Evolutionary conservation across 2,888 invertebrate species (phyloP), one percentile per base, ranked within the genome.

Genomic region (Drosophila affinis): DNA sequence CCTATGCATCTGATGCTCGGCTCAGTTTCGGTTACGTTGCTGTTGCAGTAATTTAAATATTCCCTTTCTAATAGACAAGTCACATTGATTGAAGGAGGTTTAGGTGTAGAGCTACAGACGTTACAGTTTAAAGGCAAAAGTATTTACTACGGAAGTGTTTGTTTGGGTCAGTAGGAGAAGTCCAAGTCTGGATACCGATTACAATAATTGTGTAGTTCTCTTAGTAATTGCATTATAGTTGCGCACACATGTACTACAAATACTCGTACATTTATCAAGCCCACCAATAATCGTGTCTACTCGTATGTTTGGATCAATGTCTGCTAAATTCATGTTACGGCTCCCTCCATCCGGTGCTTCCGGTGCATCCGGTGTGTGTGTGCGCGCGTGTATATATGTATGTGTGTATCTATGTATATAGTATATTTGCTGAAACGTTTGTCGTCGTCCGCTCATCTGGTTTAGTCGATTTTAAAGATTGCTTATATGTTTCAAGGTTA

Each of bases 11-110:
- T 82, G 77, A 83, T 83, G 87, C 86, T 73, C 44, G 39, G 39
- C 39, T 39, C 39, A 39, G 39, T n/a, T 39, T 39, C n/a, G 27
- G 51, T 53, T 55, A 60, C 59, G n/a, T 53, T 59, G 34, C 32
- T 44, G 46, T 53, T 59, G 34, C 32, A 29, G 34, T 55, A 45
- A 55, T 55, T 55, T 49, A 34, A 54, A 32, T 34, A 27, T 34
- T 54, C 32, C 49, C 47, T 48, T 76, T 76, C 80, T 78, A 89
- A 86, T 86, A 89, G 89, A 86, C 86, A 86, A 86, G 86, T 86
- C 86, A 86, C 89, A 89, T 86, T 89, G 83, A 87, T 85, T 80
- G 76, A 89, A 86, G 88, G 88, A 89, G 86, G 89, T 86, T 86
- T 67, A 72, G 54, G 65, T 80, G 18, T 75, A 58, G 72, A 67